A percentile compares a stretch with the other conserved stretches of the same genome.
Conservation (phyloP, 2,113 vertebrate species). For the Balaeniceps rex region DNA sequence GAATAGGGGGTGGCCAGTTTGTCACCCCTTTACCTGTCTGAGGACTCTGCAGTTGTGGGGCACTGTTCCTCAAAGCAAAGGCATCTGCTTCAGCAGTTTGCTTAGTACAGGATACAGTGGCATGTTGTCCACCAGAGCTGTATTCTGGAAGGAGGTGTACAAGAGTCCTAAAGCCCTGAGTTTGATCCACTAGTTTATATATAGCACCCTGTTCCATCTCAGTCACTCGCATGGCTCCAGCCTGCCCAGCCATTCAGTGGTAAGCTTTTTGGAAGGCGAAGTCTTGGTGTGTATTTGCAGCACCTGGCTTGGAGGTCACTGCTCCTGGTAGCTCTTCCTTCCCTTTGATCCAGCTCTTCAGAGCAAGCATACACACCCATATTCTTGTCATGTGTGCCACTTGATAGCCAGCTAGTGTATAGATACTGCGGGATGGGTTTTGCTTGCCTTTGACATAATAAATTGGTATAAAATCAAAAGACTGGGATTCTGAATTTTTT, state of each 20-base stretch:
- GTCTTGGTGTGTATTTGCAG: neutral
- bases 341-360: neutral
- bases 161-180: neutral
- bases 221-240: neutral
- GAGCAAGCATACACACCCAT: neutral
- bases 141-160: neutral
- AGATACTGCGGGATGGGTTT: neutral
- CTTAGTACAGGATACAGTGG: too few relatives aligned
- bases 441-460: neutral
- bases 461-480: neutral
- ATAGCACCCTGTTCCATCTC: neutral
- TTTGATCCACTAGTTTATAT: neutral
- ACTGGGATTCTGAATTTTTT: neutral
- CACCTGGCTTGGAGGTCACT: neutral
- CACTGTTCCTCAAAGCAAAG: neutral
- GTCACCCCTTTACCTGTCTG: neutral
- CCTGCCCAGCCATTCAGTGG: neutral
- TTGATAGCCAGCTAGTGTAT: neutral
- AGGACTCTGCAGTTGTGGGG: neutral
- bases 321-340: neutral
- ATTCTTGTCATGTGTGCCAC: neutral
- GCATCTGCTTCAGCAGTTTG: neutral
- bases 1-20: rapidly evolving
- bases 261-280: neutral
- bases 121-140: neutral